Percentiles rank a stretch among this genome's conserved stretches.
Evolutionary conservation across 1,140 invertebrate species (phyloP).

Genomic region (Mycetomoellerius zeteki): DNA sequence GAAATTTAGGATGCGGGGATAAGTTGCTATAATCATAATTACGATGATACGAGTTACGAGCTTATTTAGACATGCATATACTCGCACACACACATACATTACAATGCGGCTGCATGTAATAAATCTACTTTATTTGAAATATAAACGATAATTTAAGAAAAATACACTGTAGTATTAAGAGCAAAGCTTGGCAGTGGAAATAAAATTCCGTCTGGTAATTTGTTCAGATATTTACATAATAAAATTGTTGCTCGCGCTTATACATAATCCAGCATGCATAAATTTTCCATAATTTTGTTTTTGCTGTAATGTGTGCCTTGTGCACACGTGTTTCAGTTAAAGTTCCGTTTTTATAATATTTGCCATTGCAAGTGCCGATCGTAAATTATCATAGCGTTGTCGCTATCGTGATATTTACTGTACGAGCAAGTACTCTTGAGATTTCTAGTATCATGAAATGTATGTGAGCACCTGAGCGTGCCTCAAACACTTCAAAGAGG

Average conservation of each 20-base stretch:
- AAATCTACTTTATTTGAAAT: conserved; percentile 45
- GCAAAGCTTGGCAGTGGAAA: not conserved
- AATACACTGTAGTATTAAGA: conserved; percentile 8
- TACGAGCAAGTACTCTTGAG: conserved; percentile 22
- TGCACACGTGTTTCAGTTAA: not conserved
- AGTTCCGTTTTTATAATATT: conserved; percentile 15
- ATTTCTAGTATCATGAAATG: conserved; percentile 40
- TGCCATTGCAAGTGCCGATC: not conserved
- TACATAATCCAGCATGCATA: not conserved
- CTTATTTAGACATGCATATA: conserved; percentile 7
- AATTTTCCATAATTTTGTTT: conserved; percentile 30
- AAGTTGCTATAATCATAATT: conserved; percentile 48
- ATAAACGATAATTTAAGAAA: conserved; percentile 15
- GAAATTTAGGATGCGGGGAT: conserved; percentile 28
- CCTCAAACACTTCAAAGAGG: conserved; percentile 52
- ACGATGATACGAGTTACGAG: conserved; percentile 12
- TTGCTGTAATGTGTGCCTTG: not conserved
- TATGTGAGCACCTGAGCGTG: conserved; percentile 32
- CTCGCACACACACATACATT: not conserved
- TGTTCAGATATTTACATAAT: not conserved
- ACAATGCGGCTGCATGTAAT: conserved; percentile 23
- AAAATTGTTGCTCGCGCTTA: not conserved
- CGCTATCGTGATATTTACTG: conserved; percentile 33
- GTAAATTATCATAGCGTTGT: conserved; percentile 40
- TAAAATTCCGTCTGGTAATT: conserved; percentile 27